Conservation (phyloP, 2,113 vertebrate species). For the Crotalus horridus region DNA sequence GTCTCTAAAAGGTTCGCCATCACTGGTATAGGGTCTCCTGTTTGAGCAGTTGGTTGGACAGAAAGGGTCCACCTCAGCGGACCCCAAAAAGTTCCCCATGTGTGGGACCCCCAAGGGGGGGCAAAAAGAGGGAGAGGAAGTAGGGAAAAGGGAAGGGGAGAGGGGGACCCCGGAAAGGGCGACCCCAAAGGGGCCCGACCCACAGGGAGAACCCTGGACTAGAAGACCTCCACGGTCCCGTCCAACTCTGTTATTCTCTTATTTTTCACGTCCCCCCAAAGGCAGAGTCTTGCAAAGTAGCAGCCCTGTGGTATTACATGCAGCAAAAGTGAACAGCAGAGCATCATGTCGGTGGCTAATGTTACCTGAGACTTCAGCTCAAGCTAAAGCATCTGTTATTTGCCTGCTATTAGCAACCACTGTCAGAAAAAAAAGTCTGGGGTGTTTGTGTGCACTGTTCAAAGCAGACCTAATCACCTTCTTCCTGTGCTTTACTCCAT, state of each 20-base stretch:
- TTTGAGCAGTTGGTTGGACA: background rate
- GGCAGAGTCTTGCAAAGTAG: background rate
- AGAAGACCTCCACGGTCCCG: background rate
- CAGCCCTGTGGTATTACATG: background rate
- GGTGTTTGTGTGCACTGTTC: background rate
- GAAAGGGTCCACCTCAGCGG: too few species aligned
- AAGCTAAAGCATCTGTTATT: slow-evolving; percentile 49
- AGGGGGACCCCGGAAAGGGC: too few species aligned
- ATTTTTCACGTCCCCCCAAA: slow-evolving; percentile 7
- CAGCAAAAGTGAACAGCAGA: slow-evolving; percentile 17
- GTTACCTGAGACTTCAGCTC: slow-evolving; percentile 41
- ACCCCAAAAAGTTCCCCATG: too few species aligned
- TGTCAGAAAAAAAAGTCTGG: slow-evolving; percentile 15
- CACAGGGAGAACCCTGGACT: too few species aligned
- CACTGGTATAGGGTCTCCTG: background rate
- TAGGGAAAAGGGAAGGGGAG: too few species aligned
- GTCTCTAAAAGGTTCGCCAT: too few species aligned
- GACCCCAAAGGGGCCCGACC: too few species aligned
- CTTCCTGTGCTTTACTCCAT: background rate
- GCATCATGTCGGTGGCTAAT: slow-evolving; percentile 17
- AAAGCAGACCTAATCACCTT: slow-evolving; percentile 21
- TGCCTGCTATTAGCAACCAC: slow-evolving; percentile 43
- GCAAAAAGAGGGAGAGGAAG: too few species aligned
- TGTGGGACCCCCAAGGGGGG: too few species aligned
- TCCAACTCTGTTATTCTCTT: background rate